Evolutionary conservation across 1,140 invertebrate genomes (phyloP).

Genomic region (Habropoda laboriosa): DNA sequence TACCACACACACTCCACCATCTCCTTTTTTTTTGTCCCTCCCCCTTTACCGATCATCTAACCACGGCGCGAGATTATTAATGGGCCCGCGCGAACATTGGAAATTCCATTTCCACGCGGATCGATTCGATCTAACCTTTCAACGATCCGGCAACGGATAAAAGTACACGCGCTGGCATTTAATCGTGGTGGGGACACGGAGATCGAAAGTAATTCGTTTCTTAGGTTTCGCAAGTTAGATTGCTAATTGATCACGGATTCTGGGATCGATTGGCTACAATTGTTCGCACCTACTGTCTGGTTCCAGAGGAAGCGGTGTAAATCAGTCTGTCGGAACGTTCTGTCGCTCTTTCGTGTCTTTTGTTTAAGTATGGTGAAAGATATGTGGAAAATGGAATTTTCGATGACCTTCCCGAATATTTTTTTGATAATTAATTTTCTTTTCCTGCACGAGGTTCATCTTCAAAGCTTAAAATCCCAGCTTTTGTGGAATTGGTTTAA

Average conservation of each 20-base stretch:
- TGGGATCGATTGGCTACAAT: background rate
- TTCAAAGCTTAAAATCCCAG: too few relatives aligned
- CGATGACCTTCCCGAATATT: too few relatives aligned
- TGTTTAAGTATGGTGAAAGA: too few relatives aligned
- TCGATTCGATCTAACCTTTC: background rate
- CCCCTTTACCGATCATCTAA: background rate
- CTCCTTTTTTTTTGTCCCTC: background rate
- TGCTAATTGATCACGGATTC: background rate
- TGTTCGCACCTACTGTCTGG: too few relatives aligned
- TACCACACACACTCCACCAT: background rate
- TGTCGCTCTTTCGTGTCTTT: too few relatives aligned
- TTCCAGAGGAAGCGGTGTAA: background rate
- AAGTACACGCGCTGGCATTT: conserved; percentile 14
- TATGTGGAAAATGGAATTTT: too few relatives aligned
- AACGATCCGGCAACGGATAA: background rate
- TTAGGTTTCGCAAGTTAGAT: background rate
- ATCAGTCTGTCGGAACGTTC: too few relatives aligned
- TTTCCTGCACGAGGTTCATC: too few relatives aligned
- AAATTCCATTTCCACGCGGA: conserved; percentile 22
- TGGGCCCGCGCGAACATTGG: background rate
- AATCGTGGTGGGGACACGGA: background rate
- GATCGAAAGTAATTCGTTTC: conserved; percentile 1
- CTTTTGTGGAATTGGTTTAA: too few relatives aligned
- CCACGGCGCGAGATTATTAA: background rate
- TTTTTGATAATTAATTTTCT: too few relatives aligned